A percentile compares a stretch with the other conserved stretches of the same genome.
Evolutionary conservation across 2,888 invertebrate genomes (phyloP).

Genomic region (Stenoptilia bipunctidactyla): DNA sequence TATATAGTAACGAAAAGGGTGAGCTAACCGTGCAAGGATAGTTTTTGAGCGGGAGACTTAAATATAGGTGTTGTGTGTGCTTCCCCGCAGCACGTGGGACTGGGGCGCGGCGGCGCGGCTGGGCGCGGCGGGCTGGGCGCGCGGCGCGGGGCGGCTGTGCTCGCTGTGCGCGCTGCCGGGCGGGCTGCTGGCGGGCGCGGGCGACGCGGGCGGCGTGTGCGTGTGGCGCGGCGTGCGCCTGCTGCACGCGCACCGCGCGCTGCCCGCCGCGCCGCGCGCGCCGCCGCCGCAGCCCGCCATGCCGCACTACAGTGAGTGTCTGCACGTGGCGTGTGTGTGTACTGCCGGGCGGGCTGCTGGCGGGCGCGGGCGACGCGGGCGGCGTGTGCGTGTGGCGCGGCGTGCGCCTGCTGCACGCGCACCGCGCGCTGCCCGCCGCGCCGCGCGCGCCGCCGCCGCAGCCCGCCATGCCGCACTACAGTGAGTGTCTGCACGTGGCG

Average conservation of each 20-base stretch:
- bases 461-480: slow-evolving; percentile 52
- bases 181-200: slow-evolving; percentile 4
- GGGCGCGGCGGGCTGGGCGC: slow-evolving; percentile 72
- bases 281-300: slow-evolving; percentile 56
- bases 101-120: slow-evolving; percentile 83
- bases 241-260: slow-evolving; percentile 85
- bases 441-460: slow-evolving; percentile 50
- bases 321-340: slow-evolving; percentile 20
- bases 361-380: slow-evolving; percentile 15
- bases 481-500: slow-evolving; percentile 33
- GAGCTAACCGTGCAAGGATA: too few relatives aligned
- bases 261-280: slow-evolving; percentile 70
- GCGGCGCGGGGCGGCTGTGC: slow-evolving; percentile 71
- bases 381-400: slow-evolving; percentile 87
- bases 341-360: slow-evolving; percentile 28
- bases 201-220: slow-evolving; percentile 57
- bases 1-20: too few relatives aligned
- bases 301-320: slow-evolving; percentile 48
- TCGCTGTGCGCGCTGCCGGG: slow-evolving; percentile 29
- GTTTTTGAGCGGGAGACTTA: too few relatives aligned
- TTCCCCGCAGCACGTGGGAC: slow-evolving; percentile 77
- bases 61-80: too few relatives aligned
- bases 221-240: slow-evolving; percentile 83
- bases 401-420: slow-evolving; percentile 73
- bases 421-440: slow-evolving; percentile 84